These are phyloP conservation scores for Mormyrus hasselquistii DNA, from an alignment of 2,797 vertebrate species.

Conservation along the genomic window DNA sequence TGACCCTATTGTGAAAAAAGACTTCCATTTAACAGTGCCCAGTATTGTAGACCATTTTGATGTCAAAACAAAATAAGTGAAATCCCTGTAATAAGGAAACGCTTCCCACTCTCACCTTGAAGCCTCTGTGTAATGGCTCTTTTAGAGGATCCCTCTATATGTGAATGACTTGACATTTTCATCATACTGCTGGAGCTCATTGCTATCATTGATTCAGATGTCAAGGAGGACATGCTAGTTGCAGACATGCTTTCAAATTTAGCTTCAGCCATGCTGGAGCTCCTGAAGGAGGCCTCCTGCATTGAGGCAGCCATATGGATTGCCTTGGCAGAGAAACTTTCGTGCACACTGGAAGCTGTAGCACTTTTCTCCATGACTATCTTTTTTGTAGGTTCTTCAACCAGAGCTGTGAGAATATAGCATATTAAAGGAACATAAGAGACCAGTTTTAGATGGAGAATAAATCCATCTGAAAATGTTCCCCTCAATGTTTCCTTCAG, in stretches of 20 bases:
- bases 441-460: constrained; percentile 47
- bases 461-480: constrained; percentile 12
- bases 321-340: constrained; percentile 63
- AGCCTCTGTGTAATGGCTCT: constrained; percentile 66
- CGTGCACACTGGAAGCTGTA: constrained; percentile 70
- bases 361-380: constrained; percentile 76
- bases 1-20: constrained; percentile 40
- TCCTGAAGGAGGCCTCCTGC: constrained; percentile 79
- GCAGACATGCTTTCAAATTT: constrained; percentile 91
- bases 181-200: constrained; percentile 85
- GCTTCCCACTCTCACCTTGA: constrained; percentile 71
- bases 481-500: background rate
- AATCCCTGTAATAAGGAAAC: background rate
- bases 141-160: constrained; percentile 72
- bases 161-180: constrained; percentile 79
- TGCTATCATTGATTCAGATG: constrained; percentile 74
- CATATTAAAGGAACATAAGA: constrained; percentile 64
- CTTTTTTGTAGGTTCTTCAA: constrained; percentile 87
- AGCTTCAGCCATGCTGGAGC: constrained; percentile 75
- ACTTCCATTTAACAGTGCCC: background rate
- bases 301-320: constrained; percentile 76
- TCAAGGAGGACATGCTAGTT: constrained; percentile 84
- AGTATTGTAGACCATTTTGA: background rate
- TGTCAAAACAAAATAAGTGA: constrained; percentile 9
- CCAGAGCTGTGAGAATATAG: constrained; percentile 78